Percentiles rank a stretch among this genome's conserved stretches.
Conservation (phyloP, 2,113 vertebrate species). For the Peromyscus californicus region DNA sequence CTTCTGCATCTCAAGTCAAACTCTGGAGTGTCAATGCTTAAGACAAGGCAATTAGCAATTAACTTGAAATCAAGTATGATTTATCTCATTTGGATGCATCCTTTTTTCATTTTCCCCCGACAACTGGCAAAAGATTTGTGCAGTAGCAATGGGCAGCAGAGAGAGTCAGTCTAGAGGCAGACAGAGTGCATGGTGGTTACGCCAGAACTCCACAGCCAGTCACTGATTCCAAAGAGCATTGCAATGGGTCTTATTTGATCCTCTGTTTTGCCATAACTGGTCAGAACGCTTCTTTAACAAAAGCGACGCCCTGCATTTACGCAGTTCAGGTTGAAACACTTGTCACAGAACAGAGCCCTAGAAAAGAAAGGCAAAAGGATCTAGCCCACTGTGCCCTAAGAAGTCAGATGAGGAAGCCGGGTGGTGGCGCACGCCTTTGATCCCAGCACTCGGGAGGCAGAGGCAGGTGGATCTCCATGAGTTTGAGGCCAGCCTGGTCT, state of each 20-base stretch:
- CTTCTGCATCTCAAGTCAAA: neutral
- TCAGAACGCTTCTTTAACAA: neutral
- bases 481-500: neutral
- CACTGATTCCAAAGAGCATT: neutral
- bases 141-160: neutral
- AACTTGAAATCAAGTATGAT: neutral
- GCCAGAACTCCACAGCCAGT: fast-evolving
- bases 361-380: no score
- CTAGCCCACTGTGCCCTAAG: neutral
- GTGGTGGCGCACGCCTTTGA: neutral
- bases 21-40: neutral
- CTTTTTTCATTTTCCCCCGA: neutral
- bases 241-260: neutral
- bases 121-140: neutral
- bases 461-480: neutral
- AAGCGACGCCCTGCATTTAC: no score
- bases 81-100: neutral
- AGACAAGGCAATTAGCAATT: neutral
- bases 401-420: no score
- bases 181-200: neutral
- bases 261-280: neutral
- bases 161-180: neutral
- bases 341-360: neutral
- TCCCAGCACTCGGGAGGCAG: neutral
- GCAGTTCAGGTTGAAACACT: neutral